A percentile compares a stretch with the other conserved stretches of the same genome.
Conservation (phyloP, 2,888 invertebrate species). For the Caenorhabditis parvicauda region DNA sequence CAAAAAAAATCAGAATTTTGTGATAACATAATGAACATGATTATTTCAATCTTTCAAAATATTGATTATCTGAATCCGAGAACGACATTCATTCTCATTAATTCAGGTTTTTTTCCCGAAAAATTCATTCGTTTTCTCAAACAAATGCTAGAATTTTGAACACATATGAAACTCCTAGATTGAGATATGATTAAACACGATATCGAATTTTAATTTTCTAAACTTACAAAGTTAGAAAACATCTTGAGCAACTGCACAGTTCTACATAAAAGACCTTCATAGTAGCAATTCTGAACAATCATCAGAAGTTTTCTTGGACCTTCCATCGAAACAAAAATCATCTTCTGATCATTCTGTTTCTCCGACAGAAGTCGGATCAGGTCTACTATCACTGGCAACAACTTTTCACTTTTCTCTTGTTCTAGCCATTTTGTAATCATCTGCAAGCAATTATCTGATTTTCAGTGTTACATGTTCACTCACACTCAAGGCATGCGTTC, state of each 20-base stretch:
- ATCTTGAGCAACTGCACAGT: conserved; percentile 41
- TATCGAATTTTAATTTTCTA: neutral
- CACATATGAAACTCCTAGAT: neutral
- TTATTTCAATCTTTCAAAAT: too few species aligned
- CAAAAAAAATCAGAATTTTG: too few species aligned
- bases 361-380: conserved; percentile 45
- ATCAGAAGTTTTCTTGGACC: conserved; percentile 33
- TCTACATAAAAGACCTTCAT: conserved; percentile 48
- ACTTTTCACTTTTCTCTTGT: conserved; percentile 50
- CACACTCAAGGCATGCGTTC: conserved; percentile 25
- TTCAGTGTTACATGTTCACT: neutral
- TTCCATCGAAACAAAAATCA: conserved; percentile 25
- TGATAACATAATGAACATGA: too few species aligned
- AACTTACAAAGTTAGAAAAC: conserved; percentile 44
- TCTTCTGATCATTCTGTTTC: conserved; percentile 43
- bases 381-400: conserved; percentile 55
- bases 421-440: conserved; percentile 36
- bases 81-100: too few species aligned
- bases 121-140: too few species aligned
- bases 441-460: conserved; percentile 9
- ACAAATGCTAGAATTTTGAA: too few species aligned
- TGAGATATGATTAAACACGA: neutral
- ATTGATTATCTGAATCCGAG: too few species aligned
- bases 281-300: conserved; percentile 32
- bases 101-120: too few species aligned